A percentile compares a stretch with the other conserved stretches of the same genome.
These are phyloP conservation scores for Epinotia brunnichana DNA, from an alignment of 2,888 invertebrate species.

Conservation along the genomic window DNA sequence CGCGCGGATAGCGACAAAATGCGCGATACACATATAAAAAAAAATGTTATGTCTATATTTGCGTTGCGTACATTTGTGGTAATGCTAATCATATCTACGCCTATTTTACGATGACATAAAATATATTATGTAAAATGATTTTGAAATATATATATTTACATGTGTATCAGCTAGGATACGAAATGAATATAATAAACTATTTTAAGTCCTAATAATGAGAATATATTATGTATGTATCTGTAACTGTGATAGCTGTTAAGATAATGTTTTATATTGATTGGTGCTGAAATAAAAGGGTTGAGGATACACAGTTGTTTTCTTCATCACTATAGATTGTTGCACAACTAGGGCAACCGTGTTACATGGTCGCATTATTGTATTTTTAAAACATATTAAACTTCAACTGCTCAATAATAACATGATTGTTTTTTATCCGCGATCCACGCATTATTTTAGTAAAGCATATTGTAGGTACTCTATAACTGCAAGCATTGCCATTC, in stretches of 20 bases:
- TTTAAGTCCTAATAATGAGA: neutral
- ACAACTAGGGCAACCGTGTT: neutral
- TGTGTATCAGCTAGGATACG: constrained; percentile 6
- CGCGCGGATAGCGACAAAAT: too few relatives aligned
- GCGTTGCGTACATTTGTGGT: neutral
- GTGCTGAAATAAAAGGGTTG: constrained; percentile 78
- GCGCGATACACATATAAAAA: neutral
- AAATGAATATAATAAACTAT: neutral
- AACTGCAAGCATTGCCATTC: too few relatives aligned
- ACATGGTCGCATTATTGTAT: too few relatives aligned
- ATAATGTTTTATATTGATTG: constrained; percentile 64
- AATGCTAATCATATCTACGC: neutral
- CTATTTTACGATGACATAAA: neutral
- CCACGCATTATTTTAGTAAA: too few relatives aligned
- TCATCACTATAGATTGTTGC: neutral
- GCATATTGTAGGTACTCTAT: too few relatives aligned
- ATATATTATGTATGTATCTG: constrained; percentile 46
- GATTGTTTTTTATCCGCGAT: too few relatives aligned
- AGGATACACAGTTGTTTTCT: constrained; percentile 56
- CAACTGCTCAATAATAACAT: too few relatives aligned
- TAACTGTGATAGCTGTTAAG: constrained; percentile 78
- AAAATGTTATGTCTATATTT: neutral
- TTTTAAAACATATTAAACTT: too few relatives aligned
- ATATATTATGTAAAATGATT: neutral
- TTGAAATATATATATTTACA: neutral